phyloP scores from a whole-genome alignment of 1,140 invertebrate genomes.

The Probaryconus sp. region DNA sequence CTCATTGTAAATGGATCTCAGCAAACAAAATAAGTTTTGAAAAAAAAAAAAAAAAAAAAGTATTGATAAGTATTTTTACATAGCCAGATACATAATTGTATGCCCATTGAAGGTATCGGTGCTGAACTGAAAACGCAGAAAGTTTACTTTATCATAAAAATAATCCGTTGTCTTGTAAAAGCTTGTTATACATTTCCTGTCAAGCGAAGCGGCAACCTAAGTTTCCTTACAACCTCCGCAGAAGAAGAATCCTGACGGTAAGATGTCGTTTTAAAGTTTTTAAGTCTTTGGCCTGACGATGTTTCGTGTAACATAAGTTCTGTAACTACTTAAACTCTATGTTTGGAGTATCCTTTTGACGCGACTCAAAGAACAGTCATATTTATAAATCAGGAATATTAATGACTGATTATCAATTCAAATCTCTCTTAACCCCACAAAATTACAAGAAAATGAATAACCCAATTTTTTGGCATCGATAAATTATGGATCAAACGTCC shows the following conservation, averaged over 20 bases:
- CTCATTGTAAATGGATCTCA: too few relatives aligned
- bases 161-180: constrained; percentile 47
- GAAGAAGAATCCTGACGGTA: constrained; percentile 54
- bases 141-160: constrained; percentile 34
- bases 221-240: constrained; percentile 46
- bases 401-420: constrained; percentile 29
- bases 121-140: too few relatives aligned
- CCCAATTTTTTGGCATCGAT: neutral
- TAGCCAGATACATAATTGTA: too few relatives aligned
- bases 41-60: too few relatives aligned
- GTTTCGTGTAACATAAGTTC: constrained; percentile 63
- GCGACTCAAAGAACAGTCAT: constrained; percentile 25
- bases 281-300: constrained; percentile 65
- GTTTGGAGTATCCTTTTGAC: constrained; percentile 16
- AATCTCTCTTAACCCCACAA: too few relatives aligned
- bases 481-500: constrained; percentile 32
- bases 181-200: constrained; percentile 57
- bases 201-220: constrained; percentile 46
- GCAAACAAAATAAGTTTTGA: too few relatives aligned
- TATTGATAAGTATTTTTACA: too few relatives aligned
- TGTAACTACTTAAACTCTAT: constrained; percentile 55
- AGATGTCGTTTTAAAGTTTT: constrained; percentile 69
- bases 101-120: too few relatives aligned
- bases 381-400: too few relatives aligned
- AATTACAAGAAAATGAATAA: too few relatives aligned